These are phyloP conservation scores for Taurulus bubalis DNA, from an alignment of 2,113 vertebrate species.

Conservation along the genomic window DNA sequence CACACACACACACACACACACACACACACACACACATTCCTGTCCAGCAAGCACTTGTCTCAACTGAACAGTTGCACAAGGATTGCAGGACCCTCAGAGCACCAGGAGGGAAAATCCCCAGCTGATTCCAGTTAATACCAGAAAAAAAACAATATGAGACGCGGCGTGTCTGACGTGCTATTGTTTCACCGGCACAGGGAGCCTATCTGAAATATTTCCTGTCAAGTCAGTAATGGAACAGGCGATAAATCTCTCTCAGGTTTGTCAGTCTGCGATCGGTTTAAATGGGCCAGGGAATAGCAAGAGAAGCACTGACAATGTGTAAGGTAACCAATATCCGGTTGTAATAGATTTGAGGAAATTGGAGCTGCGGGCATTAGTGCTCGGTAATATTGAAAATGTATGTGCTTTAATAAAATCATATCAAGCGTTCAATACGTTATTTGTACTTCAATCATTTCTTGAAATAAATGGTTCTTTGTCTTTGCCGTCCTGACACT, in stretches of 20 bases:
- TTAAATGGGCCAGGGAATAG: conserved; percentile 17
- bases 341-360: conserved; percentile 49
- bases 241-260: conserved; percentile 59
- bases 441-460: neutral
- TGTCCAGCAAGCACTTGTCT: conserved; percentile 34
- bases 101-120: conserved; percentile 55
- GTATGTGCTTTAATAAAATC: conserved; percentile 57
- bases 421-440: conserved; percentile 2
- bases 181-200: conserved; percentile 60
- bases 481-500: neutral
- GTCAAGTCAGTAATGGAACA: conserved; percentile 59
- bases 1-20: neutral
- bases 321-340: conserved; percentile 46
- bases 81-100: conserved; percentile 41
- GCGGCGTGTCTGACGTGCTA: conserved; percentile 50
- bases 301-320: conserved; percentile 35
- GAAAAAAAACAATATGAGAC: conserved; percentile 58
- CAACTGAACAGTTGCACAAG: conserved; percentile 42
- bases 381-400: conserved; percentile 46
- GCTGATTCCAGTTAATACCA: conserved; percentile 72
- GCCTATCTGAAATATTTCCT: conserved; percentile 63
- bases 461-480: neutral
- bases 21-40: conserved; percentile 32
- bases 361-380: conserved; percentile 17
- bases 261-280: conserved; percentile 44